Evolutionary conservation across 2,888 invertebrate species (phyloP), one percentile per base, ranked within the genome.

Genomic region (Dendrolimus houi): DNA sequence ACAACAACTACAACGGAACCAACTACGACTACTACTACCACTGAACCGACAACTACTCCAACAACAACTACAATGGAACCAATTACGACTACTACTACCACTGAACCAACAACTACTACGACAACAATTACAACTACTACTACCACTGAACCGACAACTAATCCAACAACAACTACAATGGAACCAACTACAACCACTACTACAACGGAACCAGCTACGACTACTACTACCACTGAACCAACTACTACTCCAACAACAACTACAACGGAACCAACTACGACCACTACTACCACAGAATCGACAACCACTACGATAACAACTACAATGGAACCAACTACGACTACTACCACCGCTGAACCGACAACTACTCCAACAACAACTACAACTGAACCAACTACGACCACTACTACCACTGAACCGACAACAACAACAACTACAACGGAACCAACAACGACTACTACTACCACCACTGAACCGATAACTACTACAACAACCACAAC

Each of bases 31-130:
- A 13, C 29, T 6, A 56, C 53, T 9, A 52, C 56, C 12, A 14
- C 14, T 14, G 14, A 14, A 41, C 12, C 40, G 8, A 54, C 42
- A 29, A 17, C 54, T 7, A 41, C 52, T 0, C 55, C 57, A 9
- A 57, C 57, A 7, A 57, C 62, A 3, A 59, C 52, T 0, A 57
- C 54, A 0, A 58, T 55, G 10, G 41, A 29, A 12, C 47, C 55
- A 14, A 52, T 40, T 2, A 56, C 54, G 12, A 55, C 59, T 1
- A 54, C 42, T 1, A 52, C 56, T 7, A 54, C 55, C 2, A 12
- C 53, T 9, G 60, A 60, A 12, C 41, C 58, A 0, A 59, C 61
- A 1, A 60, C 58, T n/a, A n/a, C n/a, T n/a, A n/a, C n/a, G n/a
- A n/a, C n/a, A n/a, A n/a, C n/a, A n/a, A n/a, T n/a, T n/a, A n/a